Conservation (phyloP, 2,113 vertebrate species). For the Xiphorhynchus elegans region DNA sequence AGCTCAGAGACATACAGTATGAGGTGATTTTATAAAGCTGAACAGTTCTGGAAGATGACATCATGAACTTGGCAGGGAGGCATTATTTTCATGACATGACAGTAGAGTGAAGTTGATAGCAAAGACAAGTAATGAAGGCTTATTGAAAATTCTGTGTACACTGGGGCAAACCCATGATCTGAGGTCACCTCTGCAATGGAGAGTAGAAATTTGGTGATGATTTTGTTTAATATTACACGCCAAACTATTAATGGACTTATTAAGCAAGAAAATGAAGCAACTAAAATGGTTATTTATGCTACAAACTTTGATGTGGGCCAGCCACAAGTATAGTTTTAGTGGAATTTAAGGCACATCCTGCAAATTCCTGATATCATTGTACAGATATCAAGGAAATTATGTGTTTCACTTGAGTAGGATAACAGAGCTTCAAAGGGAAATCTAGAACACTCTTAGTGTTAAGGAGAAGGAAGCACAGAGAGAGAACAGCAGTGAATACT, state of each 20-base stretch:
- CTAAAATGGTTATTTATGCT: not conserved
- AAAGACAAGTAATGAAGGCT: not conserved
- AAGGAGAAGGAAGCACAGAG: not conserved
- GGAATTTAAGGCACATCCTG: not conserved
- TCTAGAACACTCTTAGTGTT: not conserved
- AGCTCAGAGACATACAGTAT: not conserved
- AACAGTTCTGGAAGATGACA: not conserved
- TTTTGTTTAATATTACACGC: not conserved
- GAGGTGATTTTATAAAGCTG: not conserved
- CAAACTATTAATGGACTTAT: not conserved
- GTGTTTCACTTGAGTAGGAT: not conserved
- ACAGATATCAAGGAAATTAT: not conserved
- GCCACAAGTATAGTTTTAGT: not conserved
- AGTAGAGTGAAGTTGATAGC: not conserved
- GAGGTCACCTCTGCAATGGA: not conserved
- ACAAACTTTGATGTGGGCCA: not conserved
- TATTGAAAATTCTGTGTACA: not conserved
- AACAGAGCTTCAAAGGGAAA: not conserved
- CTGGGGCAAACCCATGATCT: not conserved
- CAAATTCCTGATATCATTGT: not conserved
- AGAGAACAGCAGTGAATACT: not conserved
- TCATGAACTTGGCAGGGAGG: not conserved
- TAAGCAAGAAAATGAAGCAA: not conserved
- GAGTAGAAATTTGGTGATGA: not conserved
- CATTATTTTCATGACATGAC: not conserved